phyloP scores from a whole-genome alignment of 2,113 vertebrate species.

The Phalacrocorax aristotelis region DNA sequence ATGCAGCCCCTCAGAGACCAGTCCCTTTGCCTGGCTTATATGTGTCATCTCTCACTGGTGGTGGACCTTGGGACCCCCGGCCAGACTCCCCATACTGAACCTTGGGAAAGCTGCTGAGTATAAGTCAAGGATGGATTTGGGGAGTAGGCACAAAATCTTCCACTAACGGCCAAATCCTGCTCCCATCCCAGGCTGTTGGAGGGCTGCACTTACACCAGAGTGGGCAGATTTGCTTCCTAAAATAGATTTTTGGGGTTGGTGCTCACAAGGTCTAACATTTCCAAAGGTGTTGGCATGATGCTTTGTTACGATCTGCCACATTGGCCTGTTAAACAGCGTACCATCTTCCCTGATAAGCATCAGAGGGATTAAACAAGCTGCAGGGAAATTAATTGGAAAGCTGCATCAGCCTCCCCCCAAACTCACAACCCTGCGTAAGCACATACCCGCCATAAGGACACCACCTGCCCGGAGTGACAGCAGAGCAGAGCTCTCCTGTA shows the following conservation, averaged over 20 bases:
- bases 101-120: neutral
- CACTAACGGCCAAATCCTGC: neutral
- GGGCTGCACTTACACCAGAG: rapidly evolving
- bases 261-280: neutral
- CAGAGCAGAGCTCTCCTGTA: neutral
- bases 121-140: neutral
- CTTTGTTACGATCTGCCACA: neutral
- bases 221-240: neutral
- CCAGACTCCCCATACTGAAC: neutral
- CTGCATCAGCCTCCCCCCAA: neutral
- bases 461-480: neutral
- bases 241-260: neutral
- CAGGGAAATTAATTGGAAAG: neutral
- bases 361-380: neutral
- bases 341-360: rapidly evolving
- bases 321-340: neutral
- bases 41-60: rapidly evolving
- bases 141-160: neutral
- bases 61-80: rapidly evolving
- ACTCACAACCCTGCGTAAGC: neutral
- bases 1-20: neutral
- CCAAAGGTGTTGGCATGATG: neutral
- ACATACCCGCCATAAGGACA: neutral
- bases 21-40: neutral
- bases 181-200: neutral